Evolutionary conservation across 1,140 invertebrate species (phyloP).

Genomic region (Sycophila sp.): DNA sequence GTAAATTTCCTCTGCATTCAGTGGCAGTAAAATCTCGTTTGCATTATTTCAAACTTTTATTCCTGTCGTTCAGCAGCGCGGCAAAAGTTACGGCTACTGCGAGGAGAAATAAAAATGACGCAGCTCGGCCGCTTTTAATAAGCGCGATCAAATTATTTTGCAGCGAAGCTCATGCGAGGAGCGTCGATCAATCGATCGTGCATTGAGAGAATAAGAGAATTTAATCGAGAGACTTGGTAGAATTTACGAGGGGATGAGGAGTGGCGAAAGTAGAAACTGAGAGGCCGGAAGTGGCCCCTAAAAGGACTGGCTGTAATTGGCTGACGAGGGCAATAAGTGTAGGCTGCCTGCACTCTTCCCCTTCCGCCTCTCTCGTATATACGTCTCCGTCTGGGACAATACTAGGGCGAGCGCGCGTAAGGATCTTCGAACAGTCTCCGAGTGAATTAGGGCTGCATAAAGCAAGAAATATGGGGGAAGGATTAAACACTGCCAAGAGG

Average conservation of each 20-base stretch:
- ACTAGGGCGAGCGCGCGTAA: background rate
- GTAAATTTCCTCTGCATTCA: too few relatives aligned
- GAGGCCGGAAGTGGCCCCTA: background rate
- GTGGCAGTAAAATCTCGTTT: too few relatives aligned
- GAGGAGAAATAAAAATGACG: too few relatives aligned
- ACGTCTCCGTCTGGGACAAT: background rate
- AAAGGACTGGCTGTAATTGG: conserved; percentile 6
- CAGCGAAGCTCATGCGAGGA: background rate
- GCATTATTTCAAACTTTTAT: too few relatives aligned
- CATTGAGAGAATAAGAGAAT: too few relatives aligned
- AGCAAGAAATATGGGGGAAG: background rate
- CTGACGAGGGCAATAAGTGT: conserved; percentile 5
- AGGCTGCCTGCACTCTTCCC: background rate
- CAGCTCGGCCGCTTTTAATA: background rate
- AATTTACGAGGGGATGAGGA: background rate
- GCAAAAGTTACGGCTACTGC: too few relatives aligned
- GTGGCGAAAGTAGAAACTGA: background rate
- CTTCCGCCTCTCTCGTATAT: background rate
- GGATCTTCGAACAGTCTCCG: background rate
- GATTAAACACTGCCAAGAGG: background rate
- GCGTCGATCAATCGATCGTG: too few relatives aligned
- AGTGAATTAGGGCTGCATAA: background rate
- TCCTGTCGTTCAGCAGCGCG: too few relatives aligned
- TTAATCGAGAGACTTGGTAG: conserved; percentile 4
- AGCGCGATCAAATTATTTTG: background rate